Conservation (phyloP, 92 coral and sea anemone genomes). For the Parazoanthus atlanticus region DNA sequence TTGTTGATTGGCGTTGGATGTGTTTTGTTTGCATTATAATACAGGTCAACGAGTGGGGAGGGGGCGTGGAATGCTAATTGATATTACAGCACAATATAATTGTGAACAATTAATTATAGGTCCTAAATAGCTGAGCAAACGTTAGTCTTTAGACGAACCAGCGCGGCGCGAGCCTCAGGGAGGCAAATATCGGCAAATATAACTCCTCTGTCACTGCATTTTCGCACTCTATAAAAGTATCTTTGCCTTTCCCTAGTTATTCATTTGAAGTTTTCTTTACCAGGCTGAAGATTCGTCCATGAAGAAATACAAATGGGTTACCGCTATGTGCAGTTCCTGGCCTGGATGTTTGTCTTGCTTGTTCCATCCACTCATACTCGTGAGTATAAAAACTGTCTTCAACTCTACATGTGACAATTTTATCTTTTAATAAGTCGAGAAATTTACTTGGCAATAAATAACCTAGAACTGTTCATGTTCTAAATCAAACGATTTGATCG, state of each 20-base stretch:
- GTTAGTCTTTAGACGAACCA: not conserved
- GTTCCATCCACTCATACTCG: not conserved
- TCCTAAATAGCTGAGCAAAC: slow-evolving; percentile 74
- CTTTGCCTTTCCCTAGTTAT: not conserved
- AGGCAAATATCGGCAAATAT: slow-evolving; percentile 38
- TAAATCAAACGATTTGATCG: not conserved
- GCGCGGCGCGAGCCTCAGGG: slow-evolving; percentile 1
- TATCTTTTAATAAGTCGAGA: not conserved
- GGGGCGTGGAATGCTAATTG: slow-evolving; percentile 97
- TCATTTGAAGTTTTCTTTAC: slow-evolving; percentile 8
- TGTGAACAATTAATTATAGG: slow-evolving; percentile 89
- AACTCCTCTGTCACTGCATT: not conserved
- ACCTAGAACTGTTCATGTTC: not conserved
- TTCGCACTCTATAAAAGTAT: slow-evolving; percentile 35
- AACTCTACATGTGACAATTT: not conserved
- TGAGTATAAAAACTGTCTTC: not conserved
- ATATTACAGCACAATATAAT: slow-evolving; percentile 82
- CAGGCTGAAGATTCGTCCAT: slow-evolving; percentile 43
- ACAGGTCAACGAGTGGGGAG: slow-evolving; percentile 45
- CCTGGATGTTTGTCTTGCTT: slow-evolving; percentile 23
- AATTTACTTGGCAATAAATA: not conserved
- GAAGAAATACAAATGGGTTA: slow-evolving; percentile 36
- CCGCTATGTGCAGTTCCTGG: slow-evolving; percentile 29
- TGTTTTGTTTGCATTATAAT: slow-evolving; percentile 45
- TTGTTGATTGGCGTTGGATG: slow-evolving; percentile 22